Evolutionary conservation across 64 coral and sea anemone species (phyloP).

Genomic region (Anthopleura sola): DNA sequence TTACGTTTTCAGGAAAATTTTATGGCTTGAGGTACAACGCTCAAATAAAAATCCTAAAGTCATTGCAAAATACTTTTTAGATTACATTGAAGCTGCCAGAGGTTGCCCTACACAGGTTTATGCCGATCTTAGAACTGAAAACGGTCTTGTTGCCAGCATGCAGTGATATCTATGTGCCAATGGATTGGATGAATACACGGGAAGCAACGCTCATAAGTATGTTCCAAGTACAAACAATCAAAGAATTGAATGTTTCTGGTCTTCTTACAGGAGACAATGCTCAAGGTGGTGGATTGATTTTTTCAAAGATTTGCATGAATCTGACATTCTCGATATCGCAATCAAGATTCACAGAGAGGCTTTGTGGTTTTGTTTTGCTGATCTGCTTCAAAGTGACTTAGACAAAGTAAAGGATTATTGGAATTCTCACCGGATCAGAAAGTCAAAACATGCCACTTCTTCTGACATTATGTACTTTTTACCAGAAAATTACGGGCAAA

Average conservation of each 20-base stretch:
- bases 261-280: slow-evolving; percentile 30
- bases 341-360: slow-evolving; percentile 39
- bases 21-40: slow-evolving; percentile 52
- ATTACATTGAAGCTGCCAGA: slow-evolving; percentile 21
- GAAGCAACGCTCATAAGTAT: slow-evolving; percentile 32
- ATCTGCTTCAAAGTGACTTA: slow-evolving; percentile 53
- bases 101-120: slow-evolving; percentile 40
- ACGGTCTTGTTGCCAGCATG: slow-evolving; percentile 31
- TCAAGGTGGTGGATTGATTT: slow-evolving; percentile 60
- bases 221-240: slow-evolving; percentile 50
- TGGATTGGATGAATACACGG: slow-evolving; percentile 34
- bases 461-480: too few species aligned
- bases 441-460: too few species aligned
- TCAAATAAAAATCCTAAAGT: slow-evolving; percentile 47
- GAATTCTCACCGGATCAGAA: not conserved
- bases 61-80: slow-evolving; percentile 46
- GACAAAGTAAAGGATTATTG: slow-evolving; percentile 55
- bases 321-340: slow-evolving; percentile 25
- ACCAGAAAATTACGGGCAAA: too few species aligned
- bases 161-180: slow-evolving; percentile 55
- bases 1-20: slow-evolving; percentile 45
- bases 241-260: slow-evolving; percentile 67
- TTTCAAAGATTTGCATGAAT: slow-evolving; percentile 49
- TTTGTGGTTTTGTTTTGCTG: slow-evolving; percentile 64
- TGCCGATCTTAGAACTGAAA: slow-evolving; percentile 61